Conservation (phyloP, 2,113 vertebrate species). For the Sylvilagus bachmani region DNA sequence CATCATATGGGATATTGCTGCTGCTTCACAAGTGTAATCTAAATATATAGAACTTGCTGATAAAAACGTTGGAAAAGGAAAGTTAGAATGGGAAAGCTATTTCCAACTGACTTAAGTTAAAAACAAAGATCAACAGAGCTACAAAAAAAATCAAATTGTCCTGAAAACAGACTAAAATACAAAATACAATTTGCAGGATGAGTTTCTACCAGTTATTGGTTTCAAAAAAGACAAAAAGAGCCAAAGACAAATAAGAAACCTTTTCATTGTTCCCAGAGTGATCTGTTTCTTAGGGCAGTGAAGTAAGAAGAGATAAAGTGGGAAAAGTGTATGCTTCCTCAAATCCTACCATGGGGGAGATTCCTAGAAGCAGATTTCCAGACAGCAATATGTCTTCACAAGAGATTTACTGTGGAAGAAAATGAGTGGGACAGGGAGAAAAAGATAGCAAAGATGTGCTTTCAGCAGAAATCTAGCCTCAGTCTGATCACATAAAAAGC, state of each 20-base stretch:
- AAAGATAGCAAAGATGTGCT: background rate
- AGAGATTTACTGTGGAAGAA: background rate
- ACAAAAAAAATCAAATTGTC: background rate
- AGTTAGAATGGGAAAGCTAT: background rate
- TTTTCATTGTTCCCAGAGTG: background rate
- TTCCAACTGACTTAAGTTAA: slow-evolving; percentile 17
- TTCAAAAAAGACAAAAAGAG: background rate
- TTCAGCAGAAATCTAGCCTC: slow-evolving; percentile 7
- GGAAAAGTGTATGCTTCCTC: background rate
- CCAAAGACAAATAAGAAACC: background rate
- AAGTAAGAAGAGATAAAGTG: background rate
- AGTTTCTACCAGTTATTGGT: background rate
- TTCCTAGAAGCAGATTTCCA: background rate
- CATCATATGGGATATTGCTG: background rate
- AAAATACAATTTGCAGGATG: background rate
- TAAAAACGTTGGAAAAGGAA: background rate
- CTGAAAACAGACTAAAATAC: background rate
- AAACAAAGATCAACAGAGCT: background rate
- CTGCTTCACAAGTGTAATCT: background rate
- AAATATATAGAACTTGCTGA: slow-evolving; percentile 29
- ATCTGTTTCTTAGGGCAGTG: background rate
- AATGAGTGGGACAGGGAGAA: background rate
- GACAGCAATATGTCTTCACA: background rate
- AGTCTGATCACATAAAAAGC: background rate
- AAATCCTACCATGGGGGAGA: background rate